Percentiles rank a stretch among this genome's conserved stretches.
Evolutionary conservation across 1,140 invertebrate genomes (phyloP).

Genomic region (Myzus persicae): DNA sequence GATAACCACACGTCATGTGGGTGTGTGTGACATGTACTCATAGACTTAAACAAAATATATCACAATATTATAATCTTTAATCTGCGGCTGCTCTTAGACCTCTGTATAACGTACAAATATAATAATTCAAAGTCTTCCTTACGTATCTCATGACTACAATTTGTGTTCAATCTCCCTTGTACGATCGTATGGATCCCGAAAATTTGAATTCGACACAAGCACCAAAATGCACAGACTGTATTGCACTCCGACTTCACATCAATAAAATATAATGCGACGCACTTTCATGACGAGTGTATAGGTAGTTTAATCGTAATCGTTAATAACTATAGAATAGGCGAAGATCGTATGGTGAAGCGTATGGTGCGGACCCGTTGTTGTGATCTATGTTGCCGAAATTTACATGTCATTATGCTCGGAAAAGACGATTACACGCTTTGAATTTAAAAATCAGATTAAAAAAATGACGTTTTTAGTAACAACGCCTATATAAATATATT

Average conservation of each 20-base stretch:
- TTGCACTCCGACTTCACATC: neutral
- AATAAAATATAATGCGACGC: neutral
- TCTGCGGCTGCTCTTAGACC: neutral
- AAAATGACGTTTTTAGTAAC: neutral
- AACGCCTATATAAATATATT: neutral
- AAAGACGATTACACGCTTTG: conserved; percentile 4
- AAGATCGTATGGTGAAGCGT: neutral
- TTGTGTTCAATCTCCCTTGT: neutral
- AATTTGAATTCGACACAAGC: neutral
- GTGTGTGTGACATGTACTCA: neutral
- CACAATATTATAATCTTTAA: neutral
- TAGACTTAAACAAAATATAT: neutral
- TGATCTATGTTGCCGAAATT: neutral
- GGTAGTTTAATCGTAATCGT: neutral
- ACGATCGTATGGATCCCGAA: neutral
- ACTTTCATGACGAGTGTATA: neutral
- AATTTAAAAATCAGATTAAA: conserved; percentile 1
- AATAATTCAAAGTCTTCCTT: neutral
- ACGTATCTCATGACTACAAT: conserved; percentile 5
- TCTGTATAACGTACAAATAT: neutral
- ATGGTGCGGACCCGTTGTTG: neutral
- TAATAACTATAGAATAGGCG: neutral
- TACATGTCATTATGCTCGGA: conserved; percentile 1
- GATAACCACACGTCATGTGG: too few relatives aligned
- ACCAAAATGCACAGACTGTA: neutral